Base-by-base conservation (phyloP, 2,888 invertebrate species). In the Micropterix aruncella region DNA sequence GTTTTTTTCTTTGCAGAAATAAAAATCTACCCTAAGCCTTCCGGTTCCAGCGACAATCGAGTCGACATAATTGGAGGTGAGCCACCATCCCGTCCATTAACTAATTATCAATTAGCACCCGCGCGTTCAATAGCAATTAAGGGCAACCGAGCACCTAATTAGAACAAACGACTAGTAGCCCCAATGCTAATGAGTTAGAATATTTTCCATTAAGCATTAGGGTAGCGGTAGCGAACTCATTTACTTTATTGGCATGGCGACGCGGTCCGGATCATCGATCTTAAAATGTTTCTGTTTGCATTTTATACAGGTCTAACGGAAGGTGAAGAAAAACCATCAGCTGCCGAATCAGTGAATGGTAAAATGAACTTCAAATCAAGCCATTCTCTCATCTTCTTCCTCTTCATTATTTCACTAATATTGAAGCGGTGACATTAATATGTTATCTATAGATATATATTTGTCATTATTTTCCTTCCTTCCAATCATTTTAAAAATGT, bases 1-100 rank as follows among this genome's bases (percentile, higher is more conserved):
- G n/a, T n/a, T n/a, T n/a, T n/a, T n/a, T 54, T 48, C 53, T 50
- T 64, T 63, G 50, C 60, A 65, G 65, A 65, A 59, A 65, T 65
- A 50, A 65, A 64, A 56, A 59, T 65, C 45, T 62, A 62, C 46
- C 61, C 64, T 37, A 61, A 61, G 49, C 60, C 60, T 47, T 58
- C 63, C 44, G 54, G 54, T 43, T 51, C 54, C 47, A 54, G 51
- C 46, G 62, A 63, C 54, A 63, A 63, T 53, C 64, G 63, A 47
- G 59, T 65, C 48, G 61, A 61, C 54, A 60, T 65, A 51, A 57
- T 63, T 37, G 66, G 63, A 56, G 66, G 66, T 66, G 56, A 63
- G 62, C n/a, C n/a, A n/a, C n/a, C n/a, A n/a, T n/a, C n/a, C n/a
- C n/a, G n/a, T n/a, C n/a, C n/a, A n/a, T n/a, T n/a, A n/a, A n/a